Evolutionary conservation across 1,140 invertebrate species (phyloP).

Genomic region (Formica selysi): DNA sequence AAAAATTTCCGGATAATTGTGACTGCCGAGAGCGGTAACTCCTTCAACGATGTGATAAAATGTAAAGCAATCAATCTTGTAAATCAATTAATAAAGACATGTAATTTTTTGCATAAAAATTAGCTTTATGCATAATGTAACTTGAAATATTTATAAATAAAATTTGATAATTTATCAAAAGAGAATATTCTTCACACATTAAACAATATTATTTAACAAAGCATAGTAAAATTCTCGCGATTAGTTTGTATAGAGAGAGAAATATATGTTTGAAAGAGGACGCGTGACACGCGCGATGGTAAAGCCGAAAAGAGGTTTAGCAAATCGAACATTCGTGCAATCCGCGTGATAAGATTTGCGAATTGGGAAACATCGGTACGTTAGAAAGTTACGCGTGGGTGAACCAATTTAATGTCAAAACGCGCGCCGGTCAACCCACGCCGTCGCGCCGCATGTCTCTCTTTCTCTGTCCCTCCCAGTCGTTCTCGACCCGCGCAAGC

Average conservation of each 20-base stretch:
- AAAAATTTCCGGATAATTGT: background rate
- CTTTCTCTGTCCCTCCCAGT: background rate
- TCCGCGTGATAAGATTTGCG: constrained; percentile 8
- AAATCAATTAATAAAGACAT: background rate
- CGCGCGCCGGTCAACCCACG: constrained; percentile 49
- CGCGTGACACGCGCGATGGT: background rate
- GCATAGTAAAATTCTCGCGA: background rate
- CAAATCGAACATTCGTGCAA: background rate
- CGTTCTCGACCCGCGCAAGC: background rate
- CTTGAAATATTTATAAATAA: background rate
- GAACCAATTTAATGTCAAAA: constrained; percentile 68
- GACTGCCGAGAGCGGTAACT: background rate
- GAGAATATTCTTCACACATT: background rate
- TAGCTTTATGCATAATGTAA: background rate
- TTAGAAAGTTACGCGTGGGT: constrained; percentile 72
- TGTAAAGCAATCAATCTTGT: no score
- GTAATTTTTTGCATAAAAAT: background rate
- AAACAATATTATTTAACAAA: background rate
- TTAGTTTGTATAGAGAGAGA: background rate
- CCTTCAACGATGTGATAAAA: background rate
- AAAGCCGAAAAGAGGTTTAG: background rate
- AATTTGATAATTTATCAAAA: background rate
- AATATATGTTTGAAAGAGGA: background rate
- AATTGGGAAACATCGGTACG: constrained; percentile 64
- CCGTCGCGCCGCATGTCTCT: constrained; percentile 25